A percentile compares a stretch with the other conserved stretches of the same genome.
These are phyloP conservation scores for Hormiphora californensis DNA, from an alignment of 37 sponge, comb jelly and placozoan genomes.

Conservation along the genomic window DNA sequence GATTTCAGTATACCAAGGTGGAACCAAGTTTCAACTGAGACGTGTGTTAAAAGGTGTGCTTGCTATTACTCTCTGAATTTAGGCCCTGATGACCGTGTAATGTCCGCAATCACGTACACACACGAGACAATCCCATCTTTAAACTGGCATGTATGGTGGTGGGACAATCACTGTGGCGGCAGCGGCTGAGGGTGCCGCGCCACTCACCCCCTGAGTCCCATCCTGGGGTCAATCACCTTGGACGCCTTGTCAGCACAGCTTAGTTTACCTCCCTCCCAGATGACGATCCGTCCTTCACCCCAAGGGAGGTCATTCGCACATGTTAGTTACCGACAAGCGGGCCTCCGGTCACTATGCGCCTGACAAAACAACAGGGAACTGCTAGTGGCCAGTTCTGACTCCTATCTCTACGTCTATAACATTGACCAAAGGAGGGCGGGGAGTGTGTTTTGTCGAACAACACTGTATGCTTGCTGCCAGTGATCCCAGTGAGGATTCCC, in stretches of 20 bases:
- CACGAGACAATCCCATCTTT: conserved; percentile 95
- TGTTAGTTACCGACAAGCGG: conserved; percentile 68
- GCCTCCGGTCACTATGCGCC: conserved; percentile 54
- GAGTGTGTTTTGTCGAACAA: conserved; percentile 55
- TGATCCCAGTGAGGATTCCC: not conserved
- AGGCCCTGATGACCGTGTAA: conserved; percentile 71
- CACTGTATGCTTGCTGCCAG: conserved; percentile 50
- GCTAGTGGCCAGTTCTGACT: conserved; percentile 59
- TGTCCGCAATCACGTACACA: conserved; percentile 88
- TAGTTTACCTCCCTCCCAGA: conserved; percentile 85
- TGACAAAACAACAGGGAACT: not conserved
- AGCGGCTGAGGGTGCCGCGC: conserved; percentile 57
- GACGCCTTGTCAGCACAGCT: no score
- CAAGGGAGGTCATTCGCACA: conserved; percentile 84
- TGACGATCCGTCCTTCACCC: conserved; percentile 87
- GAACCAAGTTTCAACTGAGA: no score
- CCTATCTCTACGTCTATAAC: conserved; percentile 45
- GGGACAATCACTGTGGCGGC: no score
- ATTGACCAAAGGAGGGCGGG: conserved; percentile 54
- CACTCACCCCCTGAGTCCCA: conserved; percentile 60
- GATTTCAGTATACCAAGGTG: conserved; percentile 81
- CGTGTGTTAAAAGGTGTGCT: conserved; percentile 92
- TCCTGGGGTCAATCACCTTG: conserved; percentile 95
- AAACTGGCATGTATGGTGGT: conserved; percentile 65
- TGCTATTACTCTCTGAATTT: conserved; percentile 85